A percentile compares a stretch with the other conserved stretches of the same genome.
These are phyloP conservation scores for Macaca mulatta DNA, from an alignment of 2,113 vertebrate species.

Conservation along the genomic window DNA sequence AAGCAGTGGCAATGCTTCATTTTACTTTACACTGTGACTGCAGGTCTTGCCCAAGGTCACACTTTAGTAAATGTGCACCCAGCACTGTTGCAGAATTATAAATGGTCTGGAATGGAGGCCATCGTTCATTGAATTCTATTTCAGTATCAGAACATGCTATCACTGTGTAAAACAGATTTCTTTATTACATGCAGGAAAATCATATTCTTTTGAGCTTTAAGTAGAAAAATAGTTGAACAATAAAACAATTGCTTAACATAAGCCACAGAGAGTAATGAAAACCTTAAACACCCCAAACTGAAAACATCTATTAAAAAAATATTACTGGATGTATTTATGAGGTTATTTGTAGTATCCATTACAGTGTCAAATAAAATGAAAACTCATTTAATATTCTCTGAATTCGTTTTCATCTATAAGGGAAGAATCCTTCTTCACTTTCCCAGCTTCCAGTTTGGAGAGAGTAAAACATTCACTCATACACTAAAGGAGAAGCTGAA, in stretches of 20 bases:
- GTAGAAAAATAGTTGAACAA: constrained; percentile 75
- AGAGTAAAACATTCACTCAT: constrained; percentile 34
- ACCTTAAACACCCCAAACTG: not conserved
- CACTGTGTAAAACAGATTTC: constrained; percentile 85
- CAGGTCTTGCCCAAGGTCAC: constrained; percentile 90
- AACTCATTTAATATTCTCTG: constrained; percentile 21
- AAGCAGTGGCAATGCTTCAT: constrained; percentile 88
- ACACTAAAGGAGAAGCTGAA: constrained; percentile 40
- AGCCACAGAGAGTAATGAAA: constrained; percentile 42
- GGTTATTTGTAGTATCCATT: constrained; percentile 45
- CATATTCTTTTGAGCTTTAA: constrained; percentile 75
- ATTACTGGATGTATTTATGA: constrained; percentile 41
- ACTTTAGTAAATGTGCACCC: constrained; percentile 88
- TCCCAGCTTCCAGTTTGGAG: not conserved
- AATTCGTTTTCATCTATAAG: not conserved
- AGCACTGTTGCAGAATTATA: constrained; percentile 87
- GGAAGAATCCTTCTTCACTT: constrained; percentile 38
- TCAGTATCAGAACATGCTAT: constrained; percentile 83
- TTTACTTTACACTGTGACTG: constrained; percentile 88
- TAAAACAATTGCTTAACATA: constrained; percentile 53
- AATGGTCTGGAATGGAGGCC: constrained; percentile 86
- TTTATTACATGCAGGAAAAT: constrained; percentile 84
- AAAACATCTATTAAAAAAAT: constrained; percentile 47
- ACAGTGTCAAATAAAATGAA: constrained; percentile 56
- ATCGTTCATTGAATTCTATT: constrained; percentile 87